Evolutionary conservation across 2,888 invertebrate genomes (phyloP).

Genomic region (Bimastos eiseni): DNA sequence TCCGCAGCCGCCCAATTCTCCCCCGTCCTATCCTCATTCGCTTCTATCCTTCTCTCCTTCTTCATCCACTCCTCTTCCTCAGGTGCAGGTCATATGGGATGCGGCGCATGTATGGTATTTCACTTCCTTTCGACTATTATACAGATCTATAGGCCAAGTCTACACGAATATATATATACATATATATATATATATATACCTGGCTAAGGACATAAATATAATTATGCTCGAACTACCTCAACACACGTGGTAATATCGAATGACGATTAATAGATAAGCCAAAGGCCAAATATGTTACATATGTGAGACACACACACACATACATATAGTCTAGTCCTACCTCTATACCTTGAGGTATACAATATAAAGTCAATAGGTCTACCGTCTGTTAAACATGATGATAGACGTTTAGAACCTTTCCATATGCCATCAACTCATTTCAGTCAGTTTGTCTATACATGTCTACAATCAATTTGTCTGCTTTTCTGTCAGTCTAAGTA

Average conservation of each 20-base stretch:
- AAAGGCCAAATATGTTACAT: not conserved
- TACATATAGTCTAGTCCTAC: not conserved
- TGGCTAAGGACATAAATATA: not conserved
- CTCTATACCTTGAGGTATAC: no score
- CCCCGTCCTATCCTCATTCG: not conserved
- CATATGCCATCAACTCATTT: not conserved
- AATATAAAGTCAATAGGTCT: no score
- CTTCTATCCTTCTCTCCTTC: not conserved
- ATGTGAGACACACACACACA: not conserved
- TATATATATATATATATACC: not conserved
- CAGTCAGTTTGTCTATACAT: no score
- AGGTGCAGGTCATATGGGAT: not conserved
- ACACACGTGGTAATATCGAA: conserved; percentile 9
- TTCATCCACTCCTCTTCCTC: not conserved
- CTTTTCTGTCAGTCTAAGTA: no score
- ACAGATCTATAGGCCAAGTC: no score
- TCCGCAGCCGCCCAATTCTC: not conserved
- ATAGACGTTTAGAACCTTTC: no score
- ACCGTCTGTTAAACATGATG: not conserved
- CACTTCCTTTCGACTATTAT: not conserved
- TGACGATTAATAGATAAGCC: not conserved
- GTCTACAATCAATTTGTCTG: no score
- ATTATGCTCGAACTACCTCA: not conserved
- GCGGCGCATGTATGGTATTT: not conserved
- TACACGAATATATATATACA: no score